Conservation (phyloP, 2,113 vertebrate species). For the Xiphias gladius region DNA sequence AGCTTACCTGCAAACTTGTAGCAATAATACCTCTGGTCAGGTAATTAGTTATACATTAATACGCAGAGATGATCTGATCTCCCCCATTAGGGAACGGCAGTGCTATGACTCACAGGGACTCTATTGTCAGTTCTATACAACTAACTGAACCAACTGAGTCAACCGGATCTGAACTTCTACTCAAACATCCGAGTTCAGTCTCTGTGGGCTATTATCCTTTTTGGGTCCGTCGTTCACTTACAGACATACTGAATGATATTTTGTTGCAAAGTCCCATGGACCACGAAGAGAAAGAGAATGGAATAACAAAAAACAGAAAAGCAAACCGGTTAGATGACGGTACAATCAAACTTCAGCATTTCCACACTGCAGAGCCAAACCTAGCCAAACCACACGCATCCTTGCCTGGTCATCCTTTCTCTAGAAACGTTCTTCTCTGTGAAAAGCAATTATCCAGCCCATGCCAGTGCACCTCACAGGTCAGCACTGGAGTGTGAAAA, state of each 20-base stretch:
- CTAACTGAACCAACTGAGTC: constrained; percentile 31
- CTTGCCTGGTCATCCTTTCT: constrained; percentile 35
- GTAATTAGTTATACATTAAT: constrained; percentile 83
- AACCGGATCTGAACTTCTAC: neutral
- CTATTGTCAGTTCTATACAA: constrained; percentile 24
- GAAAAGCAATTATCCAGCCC: constrained; percentile 55
- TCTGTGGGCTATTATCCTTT: neutral
- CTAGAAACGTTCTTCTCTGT: constrained; percentile 33
- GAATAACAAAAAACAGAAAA: neutral
- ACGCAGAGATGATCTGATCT: constrained; percentile 79
- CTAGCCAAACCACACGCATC: neutral
- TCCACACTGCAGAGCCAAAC: constrained; percentile 15
- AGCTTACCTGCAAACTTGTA: constrained; percentile 77
- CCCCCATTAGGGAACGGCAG: constrained; percentile 63
- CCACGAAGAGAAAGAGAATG: neutral
- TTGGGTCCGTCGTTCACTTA: neutral
- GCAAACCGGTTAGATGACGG: neutral
- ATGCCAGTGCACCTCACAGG: constrained; percentile 24
- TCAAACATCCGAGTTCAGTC: constrained; percentile 1
- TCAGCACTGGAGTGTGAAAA: constrained; percentile 54
- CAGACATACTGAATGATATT: neutral
- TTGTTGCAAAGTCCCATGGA: neutral
- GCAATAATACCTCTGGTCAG: constrained; percentile 80
- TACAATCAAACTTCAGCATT: neutral
- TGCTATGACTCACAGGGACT: constrained; percentile 61